phyloP scores from a whole-genome alignment of 2,113 vertebrate genomes.

The Notarius lentiginosus region DNA sequence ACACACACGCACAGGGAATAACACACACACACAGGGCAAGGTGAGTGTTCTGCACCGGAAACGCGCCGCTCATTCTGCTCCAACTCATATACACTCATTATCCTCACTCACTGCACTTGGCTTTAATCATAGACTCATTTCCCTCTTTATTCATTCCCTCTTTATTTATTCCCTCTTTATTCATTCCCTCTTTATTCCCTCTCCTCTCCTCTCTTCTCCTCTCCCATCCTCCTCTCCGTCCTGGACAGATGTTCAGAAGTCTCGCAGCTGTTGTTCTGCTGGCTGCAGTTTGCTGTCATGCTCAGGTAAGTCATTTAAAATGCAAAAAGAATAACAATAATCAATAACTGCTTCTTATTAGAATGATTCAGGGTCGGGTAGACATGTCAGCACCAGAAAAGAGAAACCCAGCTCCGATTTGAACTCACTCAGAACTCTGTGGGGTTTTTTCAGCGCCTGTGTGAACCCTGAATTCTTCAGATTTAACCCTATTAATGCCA shows the following conservation, averaged over 20 bases:
- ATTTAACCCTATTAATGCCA: constrained; percentile 7
- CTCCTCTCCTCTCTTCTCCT: constrained; percentile 34
- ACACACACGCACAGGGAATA: too few relatives aligned
- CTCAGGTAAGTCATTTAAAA: constrained; percentile 68
- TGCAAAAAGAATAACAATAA: background rate
- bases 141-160: too few relatives aligned
- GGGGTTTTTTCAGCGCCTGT: background rate
- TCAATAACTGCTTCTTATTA: background rate
- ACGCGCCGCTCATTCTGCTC: background rate
- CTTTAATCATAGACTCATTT: constrained; percentile 21
- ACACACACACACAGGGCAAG: constrained; percentile 42
- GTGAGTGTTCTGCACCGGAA: constrained; percentile 51
- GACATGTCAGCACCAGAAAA: background rate
- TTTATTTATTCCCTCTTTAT: too few relatives aligned
- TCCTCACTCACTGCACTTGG: background rate
- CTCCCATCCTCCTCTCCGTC: background rate
- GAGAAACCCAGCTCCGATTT: background rate
- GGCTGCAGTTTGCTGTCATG: constrained; percentile 58
- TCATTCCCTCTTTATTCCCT: constrained; percentile 17
- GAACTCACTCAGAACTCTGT: background rate
- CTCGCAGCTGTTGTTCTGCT: constrained; percentile 66
- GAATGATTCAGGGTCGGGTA: background rate
- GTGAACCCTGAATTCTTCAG: constrained; percentile 11
- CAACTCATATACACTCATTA: too few relatives aligned
- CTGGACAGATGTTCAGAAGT: constrained; percentile 70